Evolutionary conservation across 1,140 invertebrate species (phyloP).

Genomic region (Stegodyphus dumicola): DNA sequence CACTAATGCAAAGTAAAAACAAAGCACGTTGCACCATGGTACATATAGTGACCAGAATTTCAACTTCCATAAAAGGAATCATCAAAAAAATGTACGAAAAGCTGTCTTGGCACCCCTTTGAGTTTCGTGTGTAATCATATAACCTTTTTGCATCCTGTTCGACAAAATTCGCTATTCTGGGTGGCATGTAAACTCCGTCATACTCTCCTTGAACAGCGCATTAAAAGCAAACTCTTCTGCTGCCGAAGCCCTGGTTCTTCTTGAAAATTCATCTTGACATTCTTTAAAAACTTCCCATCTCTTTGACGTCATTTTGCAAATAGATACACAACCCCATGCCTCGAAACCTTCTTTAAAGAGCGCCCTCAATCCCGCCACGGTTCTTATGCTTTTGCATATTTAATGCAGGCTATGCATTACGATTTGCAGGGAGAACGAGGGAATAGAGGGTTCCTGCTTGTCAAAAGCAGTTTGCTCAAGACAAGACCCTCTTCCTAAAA

Average conservation of each 20-base stretch:
- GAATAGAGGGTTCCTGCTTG: not conserved
- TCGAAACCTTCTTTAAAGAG: too few species aligned
- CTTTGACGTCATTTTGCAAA: too few species aligned
- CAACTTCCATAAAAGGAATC: too few species aligned
- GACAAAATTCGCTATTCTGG: not conserved
- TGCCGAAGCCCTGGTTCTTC: not conserved
- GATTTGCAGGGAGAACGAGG: slow-evolving; percentile 13
- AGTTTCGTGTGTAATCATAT: too few species aligned
- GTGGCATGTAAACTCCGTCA: not conserved
- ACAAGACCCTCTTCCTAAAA: not conserved
- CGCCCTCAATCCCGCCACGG: too few species aligned
- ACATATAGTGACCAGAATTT: too few species aligned
- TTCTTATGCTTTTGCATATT: slow-evolving; percentile 35
- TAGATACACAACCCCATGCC: too few species aligned
- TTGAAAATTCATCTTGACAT: not conserved
- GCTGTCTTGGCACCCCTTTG: too few species aligned
- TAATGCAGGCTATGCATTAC: slow-evolving; percentile 33
- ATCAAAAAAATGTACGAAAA: too few species aligned
- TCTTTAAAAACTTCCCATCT: not conserved
- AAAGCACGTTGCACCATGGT: too few species aligned
- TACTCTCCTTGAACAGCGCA: not conserved
- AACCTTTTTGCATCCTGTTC: not conserved
- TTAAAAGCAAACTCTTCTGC: not conserved
- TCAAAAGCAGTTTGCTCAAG: slow-evolving; percentile 27
- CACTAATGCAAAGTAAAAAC: too few species aligned